Percentiles rank a stretch among this genome's conserved stretches.
phyloP scores from a whole-genome alignment of 2,888 invertebrate species.

The Psylliodes chrysocephalus region DNA sequence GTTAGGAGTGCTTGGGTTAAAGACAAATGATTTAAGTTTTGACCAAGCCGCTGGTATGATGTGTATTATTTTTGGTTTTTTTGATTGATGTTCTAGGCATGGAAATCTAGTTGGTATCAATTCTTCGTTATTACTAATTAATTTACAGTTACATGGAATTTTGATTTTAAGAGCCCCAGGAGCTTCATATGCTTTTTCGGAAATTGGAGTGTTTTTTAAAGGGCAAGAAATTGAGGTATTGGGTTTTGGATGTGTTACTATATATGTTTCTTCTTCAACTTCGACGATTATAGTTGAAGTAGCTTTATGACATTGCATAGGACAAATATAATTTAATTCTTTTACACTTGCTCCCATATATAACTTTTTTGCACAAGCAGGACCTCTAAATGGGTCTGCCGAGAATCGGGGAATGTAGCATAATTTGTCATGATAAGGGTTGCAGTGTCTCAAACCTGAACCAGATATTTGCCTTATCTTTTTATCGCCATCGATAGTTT shows the following conservation, averaged over 20 bases:
- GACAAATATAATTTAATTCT: constrained; percentile 35
- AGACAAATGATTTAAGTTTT: constrained; percentile 31
- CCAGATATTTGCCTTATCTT: constrained; percentile 36
- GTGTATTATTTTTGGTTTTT: constrained; percentile 14
- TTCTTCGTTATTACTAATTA: constrained; percentile 4
- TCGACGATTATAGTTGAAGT: constrained; percentile 33
- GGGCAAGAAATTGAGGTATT: constrained; percentile 21
- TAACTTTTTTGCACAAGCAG: constrained; percentile 37
- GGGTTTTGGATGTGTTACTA: constrained; percentile 34
- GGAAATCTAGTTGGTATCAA: constrained; percentile 36
- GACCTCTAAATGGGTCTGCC: constrained; percentile 32
- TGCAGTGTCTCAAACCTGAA: constrained; percentile 25
- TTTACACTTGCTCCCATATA: constrained; percentile 37
- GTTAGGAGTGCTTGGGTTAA: constrained; percentile 16
- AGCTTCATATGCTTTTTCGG: background rate
- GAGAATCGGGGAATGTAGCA: constrained; percentile 41
- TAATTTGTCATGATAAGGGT: constrained; percentile 37
- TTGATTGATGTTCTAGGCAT: constrained; percentile 4
- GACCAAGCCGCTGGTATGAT: no score
- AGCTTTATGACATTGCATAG: constrained; percentile 36
- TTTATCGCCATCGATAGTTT: background rate
- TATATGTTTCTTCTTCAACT: constrained; percentile 32
- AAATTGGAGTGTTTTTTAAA: background rate
- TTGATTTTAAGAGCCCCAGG: constrained; percentile 30
- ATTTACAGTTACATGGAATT: constrained; percentile 34